A percentile compares a stretch with the other conserved stretches of the same genome.
These are phyloP conservation scores for Antrozous pallidus DNA, from an alignment of 2,797 vertebrate species.

Conservation along the genomic window DNA sequence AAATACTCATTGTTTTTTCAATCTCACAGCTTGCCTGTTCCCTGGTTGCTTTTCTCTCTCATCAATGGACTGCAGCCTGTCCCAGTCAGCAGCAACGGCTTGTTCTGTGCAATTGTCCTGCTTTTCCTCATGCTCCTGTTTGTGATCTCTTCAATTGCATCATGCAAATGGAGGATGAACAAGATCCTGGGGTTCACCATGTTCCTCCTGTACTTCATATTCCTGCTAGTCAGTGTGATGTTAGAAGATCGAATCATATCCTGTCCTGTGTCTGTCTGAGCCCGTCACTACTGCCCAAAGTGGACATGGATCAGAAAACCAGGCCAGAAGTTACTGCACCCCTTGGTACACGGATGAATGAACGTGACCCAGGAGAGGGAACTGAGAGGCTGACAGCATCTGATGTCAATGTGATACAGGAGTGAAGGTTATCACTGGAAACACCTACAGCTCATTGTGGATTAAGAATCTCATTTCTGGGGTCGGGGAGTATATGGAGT, in stretches of 20 bases:
- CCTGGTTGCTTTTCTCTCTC: conserved; percentile 92
- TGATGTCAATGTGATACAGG: neutral
- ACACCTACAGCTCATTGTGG: neutral
- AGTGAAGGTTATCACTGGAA: neutral
- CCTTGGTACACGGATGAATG: neutral
- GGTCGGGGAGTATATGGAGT: neutral
- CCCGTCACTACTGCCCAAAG: neutral
- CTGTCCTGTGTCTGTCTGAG: conserved; percentile 94
- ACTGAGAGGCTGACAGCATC: neutral
- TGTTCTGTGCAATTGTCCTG: conserved; percentile 97
- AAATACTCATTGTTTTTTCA: neutral
- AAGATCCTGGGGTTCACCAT: conserved; percentile 92
- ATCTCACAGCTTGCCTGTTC: conserved; percentile 90
- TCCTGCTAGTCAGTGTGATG: conserved; percentile 96
- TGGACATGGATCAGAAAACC: neutral
- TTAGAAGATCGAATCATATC: conserved; percentile 94
- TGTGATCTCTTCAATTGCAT: conserved; percentile 93
- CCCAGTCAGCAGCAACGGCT: conserved; percentile 95
- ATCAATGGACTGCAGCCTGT: conserved; percentile 88
- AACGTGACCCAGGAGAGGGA: neutral
- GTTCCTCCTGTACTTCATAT: conserved; percentile 97
- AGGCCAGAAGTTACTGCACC: neutral
- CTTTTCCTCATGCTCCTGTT: conserved; percentile 99
- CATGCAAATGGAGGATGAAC: conserved; percentile 97
- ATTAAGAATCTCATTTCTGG: neutral